Evolutionary conservation across 1,140 invertebrate genomes (phyloP).

Genomic region (Goniozus legneri): DNA sequence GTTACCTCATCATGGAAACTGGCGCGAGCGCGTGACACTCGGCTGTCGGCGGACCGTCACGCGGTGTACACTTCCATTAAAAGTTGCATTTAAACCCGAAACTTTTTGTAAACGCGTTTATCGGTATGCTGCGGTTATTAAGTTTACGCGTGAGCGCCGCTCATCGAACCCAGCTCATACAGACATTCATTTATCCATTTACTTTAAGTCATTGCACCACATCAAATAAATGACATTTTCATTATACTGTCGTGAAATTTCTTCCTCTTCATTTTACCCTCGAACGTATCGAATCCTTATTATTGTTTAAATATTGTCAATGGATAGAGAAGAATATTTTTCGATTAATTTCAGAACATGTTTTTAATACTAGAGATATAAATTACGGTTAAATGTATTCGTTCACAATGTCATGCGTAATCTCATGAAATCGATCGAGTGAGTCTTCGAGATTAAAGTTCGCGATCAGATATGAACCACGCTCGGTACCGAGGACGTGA

Average conservation of each 20-base stretch:
- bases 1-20: constrained; percentile 57
- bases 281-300: too few species aligned
- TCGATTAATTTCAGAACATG: background rate
- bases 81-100: constrained; percentile 47
- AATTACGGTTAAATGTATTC: too few species aligned
- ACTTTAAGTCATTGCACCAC: constrained; percentile 59
- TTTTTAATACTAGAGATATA: too few species aligned
- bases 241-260: too few species aligned
- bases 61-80: constrained; percentile 42
- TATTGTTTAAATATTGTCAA: too few species aligned
- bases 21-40: constrained; percentile 33
- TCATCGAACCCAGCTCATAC: constrained; percentile 55
- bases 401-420: too few species aligned
- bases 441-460: too few species aligned
- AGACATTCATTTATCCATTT: constrained; percentile 58
- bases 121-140: constrained; percentile 36
- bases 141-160: constrained; percentile 37
- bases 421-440: too few species aligned
- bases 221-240: constrained; percentile 60
- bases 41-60: constrained; percentile 35
- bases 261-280: too few species aligned
- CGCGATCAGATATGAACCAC: too few species aligned
- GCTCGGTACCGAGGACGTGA: too few species aligned
- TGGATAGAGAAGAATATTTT: too few species aligned
- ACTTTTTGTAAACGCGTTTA: constrained; percentile 32